These are phyloP conservation scores for Dimorphilus gyrociliatus DNA, from an alignment of 2,888 invertebrate species.

Conservation along the genomic window DNA sequence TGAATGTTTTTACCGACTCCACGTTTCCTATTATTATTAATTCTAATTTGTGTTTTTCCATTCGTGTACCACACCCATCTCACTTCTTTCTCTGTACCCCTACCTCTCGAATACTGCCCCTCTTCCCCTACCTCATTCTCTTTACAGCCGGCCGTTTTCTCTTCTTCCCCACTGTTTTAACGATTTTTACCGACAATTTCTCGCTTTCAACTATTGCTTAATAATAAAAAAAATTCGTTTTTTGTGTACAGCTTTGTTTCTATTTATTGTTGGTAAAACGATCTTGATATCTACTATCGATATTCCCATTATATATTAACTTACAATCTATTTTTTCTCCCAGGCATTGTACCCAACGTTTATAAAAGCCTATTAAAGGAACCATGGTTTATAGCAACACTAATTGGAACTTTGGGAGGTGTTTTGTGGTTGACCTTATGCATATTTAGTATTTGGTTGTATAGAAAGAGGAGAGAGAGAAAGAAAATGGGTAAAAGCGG, in stretches of 20 bases:
- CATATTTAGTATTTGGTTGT: conserved; percentile 13
- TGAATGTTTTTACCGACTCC: too few relatives aligned
- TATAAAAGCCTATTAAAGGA: conserved; percentile 7
- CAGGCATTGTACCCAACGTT: background rate
- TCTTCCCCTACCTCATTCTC: conserved; percentile 2
- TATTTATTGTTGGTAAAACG: too few relatives aligned
- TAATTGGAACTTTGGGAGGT: conserved; percentile 12
- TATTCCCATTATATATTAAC: background rate
- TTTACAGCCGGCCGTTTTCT: background rate
- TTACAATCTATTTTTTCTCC: background rate
- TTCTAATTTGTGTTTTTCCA: too few relatives aligned
- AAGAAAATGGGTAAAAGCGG: conserved; percentile 18
- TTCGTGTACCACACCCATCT: too few relatives aligned
- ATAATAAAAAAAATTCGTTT: too few relatives aligned
- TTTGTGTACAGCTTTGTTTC: too few relatives aligned
- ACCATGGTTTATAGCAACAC: conserved; percentile 13
- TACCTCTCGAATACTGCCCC: conserved; percentile 1
- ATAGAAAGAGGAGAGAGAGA: conserved; percentile 32
- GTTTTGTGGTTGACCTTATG: conserved; percentile 13
- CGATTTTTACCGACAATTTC: conserved; percentile 1
- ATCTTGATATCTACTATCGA: too few relatives aligned
- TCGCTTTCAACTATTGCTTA: too few relatives aligned
- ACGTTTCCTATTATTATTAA: too few relatives aligned
- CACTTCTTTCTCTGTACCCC: conserved; percentile 1
- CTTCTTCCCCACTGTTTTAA: background rate